Conservation (phyloP, 2,888 invertebrate genomes). For the Julus scandinavius region DNA sequence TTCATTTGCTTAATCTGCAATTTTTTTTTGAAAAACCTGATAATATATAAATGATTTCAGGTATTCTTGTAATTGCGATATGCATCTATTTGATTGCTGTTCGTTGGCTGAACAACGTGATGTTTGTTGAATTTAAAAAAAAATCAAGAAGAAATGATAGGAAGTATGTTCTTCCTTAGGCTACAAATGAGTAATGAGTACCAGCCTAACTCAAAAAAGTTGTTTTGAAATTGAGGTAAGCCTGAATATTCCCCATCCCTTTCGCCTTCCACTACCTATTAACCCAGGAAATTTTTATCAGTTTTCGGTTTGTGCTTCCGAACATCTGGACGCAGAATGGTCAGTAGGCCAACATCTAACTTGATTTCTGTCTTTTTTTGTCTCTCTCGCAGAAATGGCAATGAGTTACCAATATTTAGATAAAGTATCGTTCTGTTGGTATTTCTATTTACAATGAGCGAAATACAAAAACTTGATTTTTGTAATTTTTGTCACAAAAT, state of each 20-base stretch:
- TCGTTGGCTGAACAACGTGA: background rate
- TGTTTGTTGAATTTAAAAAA: background rate
- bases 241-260: background rate
- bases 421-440: too few species aligned
- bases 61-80: background rate
- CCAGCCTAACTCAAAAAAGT: background rate
- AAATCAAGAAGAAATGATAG: constrained; percentile 2
- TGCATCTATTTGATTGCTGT: constrained; percentile 17
- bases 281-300: background rate
- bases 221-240: constrained; percentile 1
- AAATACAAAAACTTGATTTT: too few species aligned
- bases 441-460: too few species aligned
- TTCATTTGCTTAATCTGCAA: constrained; percentile 12
- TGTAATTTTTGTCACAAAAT: too few species aligned
- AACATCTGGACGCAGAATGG: background rate
- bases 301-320: background rate
- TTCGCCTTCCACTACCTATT: background rate
- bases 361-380: background rate
- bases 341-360: background rate
- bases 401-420: too few species aligned
- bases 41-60: background rate
- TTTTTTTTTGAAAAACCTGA: background rate
- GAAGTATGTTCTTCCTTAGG: background rate
- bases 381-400: too few species aligned
- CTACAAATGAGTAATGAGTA: background rate